Percentiles rank a stretch among this genome's conserved stretches.
Evolutionary conservation across 2,113 vertebrate species (phyloP).

Genomic region (Scomber scombrus): DNA sequence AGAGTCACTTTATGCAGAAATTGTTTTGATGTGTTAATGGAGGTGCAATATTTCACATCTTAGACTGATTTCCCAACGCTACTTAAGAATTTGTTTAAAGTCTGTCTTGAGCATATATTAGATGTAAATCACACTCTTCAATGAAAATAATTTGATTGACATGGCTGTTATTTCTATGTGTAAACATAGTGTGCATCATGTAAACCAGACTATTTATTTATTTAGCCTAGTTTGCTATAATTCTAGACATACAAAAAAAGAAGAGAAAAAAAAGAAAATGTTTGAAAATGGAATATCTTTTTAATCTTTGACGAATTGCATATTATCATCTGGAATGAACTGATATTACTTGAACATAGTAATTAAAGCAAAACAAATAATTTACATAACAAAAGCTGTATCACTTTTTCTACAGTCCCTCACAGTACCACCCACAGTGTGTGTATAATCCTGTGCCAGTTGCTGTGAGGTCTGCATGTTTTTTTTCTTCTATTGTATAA

Average conservation of each 20-base stretch:
- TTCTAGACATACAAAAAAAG: conserved; percentile 32
- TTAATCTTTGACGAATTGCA: conserved; percentile 41
- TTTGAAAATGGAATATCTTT: conserved; percentile 32
- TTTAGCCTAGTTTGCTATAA: conserved; percentile 60
- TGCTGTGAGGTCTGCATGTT: conserved; percentile 61
- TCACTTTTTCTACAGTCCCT: conserved; percentile 47
- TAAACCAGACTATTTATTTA: conserved; percentile 57
- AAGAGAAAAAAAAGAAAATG: conserved; percentile 11
- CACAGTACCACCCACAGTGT: conserved; percentile 42
- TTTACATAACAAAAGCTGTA: conserved; percentile 39
- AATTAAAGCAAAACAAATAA: conserved; percentile 53
- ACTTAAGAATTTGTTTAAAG: conserved; percentile 13
- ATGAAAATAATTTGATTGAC: conserved; percentile 16
- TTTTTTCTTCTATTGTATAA: conserved; percentile 31
- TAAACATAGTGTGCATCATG: conserved; percentile 44
- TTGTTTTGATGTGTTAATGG: conserved; percentile 33
- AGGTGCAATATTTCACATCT: conserved; percentile 56
- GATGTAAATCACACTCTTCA: conserved; percentile 8
- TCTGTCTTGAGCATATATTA: neutral
- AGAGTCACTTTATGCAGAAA: conserved; percentile 52
- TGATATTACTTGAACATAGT: conserved; percentile 48
- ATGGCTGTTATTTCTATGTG: conserved; percentile 46
- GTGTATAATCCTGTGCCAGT: conserved; percentile 47
- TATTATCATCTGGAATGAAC: conserved; percentile 51
- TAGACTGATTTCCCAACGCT: conserved; percentile 18